These are phyloP conservation scores for Asarcornis scutulata DNA, from an alignment of 2,113 vertebrate genomes.

Conservation along the genomic window DNA sequence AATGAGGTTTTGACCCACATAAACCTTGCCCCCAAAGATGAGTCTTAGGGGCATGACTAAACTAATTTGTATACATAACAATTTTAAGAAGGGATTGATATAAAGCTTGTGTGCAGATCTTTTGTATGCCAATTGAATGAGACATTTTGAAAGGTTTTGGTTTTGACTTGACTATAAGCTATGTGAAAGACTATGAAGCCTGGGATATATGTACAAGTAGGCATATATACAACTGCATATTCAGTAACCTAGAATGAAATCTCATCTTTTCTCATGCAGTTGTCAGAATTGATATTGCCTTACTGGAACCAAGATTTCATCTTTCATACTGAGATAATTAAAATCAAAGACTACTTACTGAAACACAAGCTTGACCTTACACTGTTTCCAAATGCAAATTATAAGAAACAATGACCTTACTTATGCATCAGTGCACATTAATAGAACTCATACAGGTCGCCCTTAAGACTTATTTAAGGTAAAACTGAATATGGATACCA, in stretches of 20 bases:
- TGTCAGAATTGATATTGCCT: background rate
- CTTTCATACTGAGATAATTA: background rate
- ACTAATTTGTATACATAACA: background rate
- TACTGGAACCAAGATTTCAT: background rate
- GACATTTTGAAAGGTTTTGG: background rate
- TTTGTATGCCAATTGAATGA: background rate
- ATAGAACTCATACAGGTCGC: background rate
- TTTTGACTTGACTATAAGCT: background rate
- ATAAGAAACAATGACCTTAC: background rate
- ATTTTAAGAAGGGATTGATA: background rate
- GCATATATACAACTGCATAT: background rate
- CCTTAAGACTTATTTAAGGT: background rate
- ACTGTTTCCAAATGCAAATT: background rate
- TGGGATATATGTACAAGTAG: background rate
- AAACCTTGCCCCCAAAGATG: background rate
- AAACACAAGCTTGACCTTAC: constrained; percentile 18
- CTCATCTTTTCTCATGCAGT: background rate
- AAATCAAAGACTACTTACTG: constrained; percentile 14
- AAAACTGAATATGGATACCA: background rate
- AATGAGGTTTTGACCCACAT: background rate
- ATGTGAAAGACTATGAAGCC: background rate
- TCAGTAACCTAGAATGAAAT: background rate
- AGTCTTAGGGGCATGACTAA: background rate
- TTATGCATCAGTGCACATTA: constrained; percentile 11
- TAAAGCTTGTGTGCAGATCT: background rate